Evolutionary conservation across 1,140 invertebrate species (phyloP).

Genomic region (Drosophila equinoxialis): DNA sequence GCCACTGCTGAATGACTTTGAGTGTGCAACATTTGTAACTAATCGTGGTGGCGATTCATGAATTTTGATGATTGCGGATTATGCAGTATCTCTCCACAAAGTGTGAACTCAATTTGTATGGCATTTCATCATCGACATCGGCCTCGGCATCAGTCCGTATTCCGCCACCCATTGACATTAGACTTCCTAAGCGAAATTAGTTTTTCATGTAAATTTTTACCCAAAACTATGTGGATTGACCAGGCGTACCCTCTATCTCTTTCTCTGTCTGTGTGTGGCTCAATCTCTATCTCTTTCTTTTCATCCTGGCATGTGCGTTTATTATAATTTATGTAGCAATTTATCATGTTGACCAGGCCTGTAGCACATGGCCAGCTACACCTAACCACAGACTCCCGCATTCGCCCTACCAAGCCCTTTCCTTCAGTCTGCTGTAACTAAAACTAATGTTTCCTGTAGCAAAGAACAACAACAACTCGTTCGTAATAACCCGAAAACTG

Average conservation of each 20-base stretch:
- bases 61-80: constrained; percentile 73
- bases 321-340: constrained; percentile 80
- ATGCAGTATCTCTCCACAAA: constrained; percentile 52
- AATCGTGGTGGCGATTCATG: constrained; percentile 65
- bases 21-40: constrained; percentile 52
- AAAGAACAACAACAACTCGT: constrained; percentile 52
- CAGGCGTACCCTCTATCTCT: constrained; percentile 18
- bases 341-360: constrained; percentile 57
- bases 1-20: constrained; percentile 17
- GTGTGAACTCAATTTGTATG: constrained; percentile 73
- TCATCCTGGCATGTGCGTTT: constrained; percentile 56
- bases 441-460: constrained; percentile 39
- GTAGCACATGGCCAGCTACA: not conserved
- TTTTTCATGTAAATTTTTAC: constrained; percentile 78
- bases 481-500: constrained; percentile 59
- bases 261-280: constrained; percentile 12
- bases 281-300: constrained; percentile 14
- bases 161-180: constrained; percentile 30
- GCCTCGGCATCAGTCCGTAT: not conserved
- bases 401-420: not conserved
- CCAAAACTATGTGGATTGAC: constrained; percentile 53
- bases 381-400: not conserved
- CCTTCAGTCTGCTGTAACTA: constrained; percentile 42
- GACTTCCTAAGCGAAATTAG: constrained; percentile 60
- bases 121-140: constrained; percentile 39